Conservation (phyloP, 1,140 invertebrate genomes). For the Drosophila arawakana region DNA sequence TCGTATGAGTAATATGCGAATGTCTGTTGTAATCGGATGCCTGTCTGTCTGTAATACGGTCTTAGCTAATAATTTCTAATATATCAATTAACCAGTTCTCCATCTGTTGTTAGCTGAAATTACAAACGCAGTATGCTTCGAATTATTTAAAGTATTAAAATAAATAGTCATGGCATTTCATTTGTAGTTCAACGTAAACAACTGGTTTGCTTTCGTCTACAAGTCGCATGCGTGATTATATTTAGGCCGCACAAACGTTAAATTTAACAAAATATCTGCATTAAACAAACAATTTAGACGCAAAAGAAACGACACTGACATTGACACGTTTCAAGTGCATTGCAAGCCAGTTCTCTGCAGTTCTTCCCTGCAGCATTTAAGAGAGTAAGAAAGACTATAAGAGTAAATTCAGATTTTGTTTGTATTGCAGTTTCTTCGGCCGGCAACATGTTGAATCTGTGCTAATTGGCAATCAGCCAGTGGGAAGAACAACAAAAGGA, state of each 20-base stretch:
- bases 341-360: not conserved
- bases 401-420: conserved; percentile 25
- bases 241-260: not conserved
- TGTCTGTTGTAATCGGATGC: not conserved
- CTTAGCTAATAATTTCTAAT: not conserved
- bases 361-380: not conserved
- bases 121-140: not conserved
- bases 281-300: not conserved
- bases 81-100: not conserved
- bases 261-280: conserved; percentile 31
- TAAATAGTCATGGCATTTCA: not conserved
- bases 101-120: not conserved
- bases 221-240: conserved; percentile 60
- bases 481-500: conserved; percentile 6
- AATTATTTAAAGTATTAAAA: not conserved
- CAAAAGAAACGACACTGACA: conserved; percentile 37
- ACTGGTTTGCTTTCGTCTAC: conserved; percentile 13
- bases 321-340: conserved; percentile 28
- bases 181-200: not conserved
- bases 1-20: conserved; percentile 24
- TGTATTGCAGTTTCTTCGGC: conserved; percentile 51
- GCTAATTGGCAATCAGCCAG: conserved; percentile 63
- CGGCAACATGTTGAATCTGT: conserved; percentile 57
- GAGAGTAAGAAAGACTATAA: conserved; percentile 12
- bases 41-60: not conserved